Percentiles rank a stretch among this genome's conserved stretches.
These are phyloP conservation scores for Mergus octosetaceus DNA, from an alignment of 2,797 vertebrate genomes.

Conservation along the genomic window DNA sequence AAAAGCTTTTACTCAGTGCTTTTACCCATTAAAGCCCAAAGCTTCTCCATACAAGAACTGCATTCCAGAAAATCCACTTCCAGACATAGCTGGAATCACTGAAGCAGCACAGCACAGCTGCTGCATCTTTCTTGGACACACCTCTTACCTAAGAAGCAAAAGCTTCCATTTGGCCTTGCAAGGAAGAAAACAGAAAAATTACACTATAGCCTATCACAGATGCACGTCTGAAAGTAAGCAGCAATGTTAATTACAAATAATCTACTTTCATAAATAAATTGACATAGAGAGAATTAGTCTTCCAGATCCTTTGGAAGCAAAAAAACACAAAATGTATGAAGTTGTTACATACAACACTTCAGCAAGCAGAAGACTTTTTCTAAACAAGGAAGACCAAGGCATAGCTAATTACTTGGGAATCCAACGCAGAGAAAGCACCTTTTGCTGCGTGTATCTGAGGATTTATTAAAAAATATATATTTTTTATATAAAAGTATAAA, in stretches of 20 bases:
- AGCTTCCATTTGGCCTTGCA: not conserved
- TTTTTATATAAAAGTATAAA: slow-evolving; percentile 69
- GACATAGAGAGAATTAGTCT: not conserved
- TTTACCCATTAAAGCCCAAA: not conserved
- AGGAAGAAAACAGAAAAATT: not conserved
- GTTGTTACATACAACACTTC: slow-evolving; percentile 32
- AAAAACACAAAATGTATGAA: not conserved
- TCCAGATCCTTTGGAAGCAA: slow-evolving; percentile 21
- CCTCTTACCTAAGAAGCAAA: not conserved
- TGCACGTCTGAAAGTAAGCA: not conserved
- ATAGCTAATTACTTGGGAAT: slow-evolving; percentile 66
- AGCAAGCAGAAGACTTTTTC: not conserved
- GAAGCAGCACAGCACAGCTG: not conserved
- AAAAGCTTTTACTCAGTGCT: not conserved
- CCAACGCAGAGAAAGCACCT: slow-evolving; percentile 51
- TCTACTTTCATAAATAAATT: slow-evolving; percentile 44
- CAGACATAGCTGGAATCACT: not conserved
- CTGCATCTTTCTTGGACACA: not conserved
- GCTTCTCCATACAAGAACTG: not conserved
- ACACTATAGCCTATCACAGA: not conserved
- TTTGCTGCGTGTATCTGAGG: slow-evolving; percentile 48
- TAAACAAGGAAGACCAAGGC: slow-evolving; percentile 54
- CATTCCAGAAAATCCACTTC: not conserved
- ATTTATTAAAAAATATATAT: slow-evolving; percentile 59
- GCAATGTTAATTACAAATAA: slow-evolving; percentile 27